Percentiles rank a stretch among this genome's conserved stretches.
Conservation (phyloP, 2,113 vertebrate species). For the Rhombomys opimus region DNA sequence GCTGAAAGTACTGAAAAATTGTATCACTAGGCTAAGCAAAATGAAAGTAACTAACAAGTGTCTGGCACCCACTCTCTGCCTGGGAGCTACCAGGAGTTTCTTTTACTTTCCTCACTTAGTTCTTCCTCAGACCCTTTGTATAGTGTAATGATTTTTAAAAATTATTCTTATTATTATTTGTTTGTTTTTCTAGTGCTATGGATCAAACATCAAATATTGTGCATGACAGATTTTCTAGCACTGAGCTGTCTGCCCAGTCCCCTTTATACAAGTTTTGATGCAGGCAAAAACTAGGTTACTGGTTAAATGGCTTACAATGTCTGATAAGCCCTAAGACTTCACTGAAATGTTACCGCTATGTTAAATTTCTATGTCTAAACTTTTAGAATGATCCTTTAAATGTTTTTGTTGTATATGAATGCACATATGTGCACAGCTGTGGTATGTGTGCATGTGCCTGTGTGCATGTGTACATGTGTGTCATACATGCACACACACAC, state of each 20-base stretch:
- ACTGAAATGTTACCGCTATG: not conserved
- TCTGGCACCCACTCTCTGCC: not conserved
- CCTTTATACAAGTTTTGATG: not conserved
- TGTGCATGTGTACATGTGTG: not conserved
- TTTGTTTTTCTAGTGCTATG: not conserved
- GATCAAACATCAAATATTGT: not conserved
- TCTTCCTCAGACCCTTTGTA: not conserved
- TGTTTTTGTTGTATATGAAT: not conserved
- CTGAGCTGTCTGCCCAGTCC: not conserved
- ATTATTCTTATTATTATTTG: not conserved
- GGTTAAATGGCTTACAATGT: not conserved
- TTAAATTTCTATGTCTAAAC: not conserved
- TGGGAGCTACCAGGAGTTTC: not conserved
- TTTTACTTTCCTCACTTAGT: not conserved
- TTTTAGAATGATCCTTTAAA: not conserved
- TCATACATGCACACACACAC: not conserved
- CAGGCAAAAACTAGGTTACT: not conserved
- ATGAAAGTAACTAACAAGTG: not conserved
- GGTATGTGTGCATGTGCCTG: rapidly evolving
- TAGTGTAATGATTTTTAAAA: not conserved
- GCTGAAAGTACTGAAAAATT: conserved; percentile 15
- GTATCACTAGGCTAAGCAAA: not conserved
- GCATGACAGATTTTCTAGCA: not conserved
- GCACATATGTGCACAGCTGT: not conserved
- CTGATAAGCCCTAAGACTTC: not conserved